Conservation (phyloP, 2,113 vertebrate genomes). For the Rutilus rutilus region DNA sequence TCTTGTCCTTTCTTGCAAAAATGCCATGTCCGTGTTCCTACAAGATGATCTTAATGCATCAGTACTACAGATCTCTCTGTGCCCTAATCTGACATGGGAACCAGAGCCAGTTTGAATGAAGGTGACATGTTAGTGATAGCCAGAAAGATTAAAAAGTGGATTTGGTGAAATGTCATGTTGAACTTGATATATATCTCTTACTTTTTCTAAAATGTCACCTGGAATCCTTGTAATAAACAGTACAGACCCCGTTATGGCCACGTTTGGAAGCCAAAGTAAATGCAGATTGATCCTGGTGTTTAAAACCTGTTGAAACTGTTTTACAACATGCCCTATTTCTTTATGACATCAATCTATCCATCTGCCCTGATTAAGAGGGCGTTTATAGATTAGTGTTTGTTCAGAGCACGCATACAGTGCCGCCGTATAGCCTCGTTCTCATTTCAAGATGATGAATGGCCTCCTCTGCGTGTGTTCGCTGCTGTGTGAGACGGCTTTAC, state of each 20-base stretch:
- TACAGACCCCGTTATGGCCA: background rate
- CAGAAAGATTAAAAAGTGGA: background rate
- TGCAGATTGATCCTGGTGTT: constrained; percentile 6
- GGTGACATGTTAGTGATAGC: constrained; percentile 3
- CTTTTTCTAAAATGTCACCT: constrained; percentile 4
- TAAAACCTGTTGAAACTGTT: background rate
- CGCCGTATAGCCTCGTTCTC: background rate
- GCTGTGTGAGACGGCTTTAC: constrained; percentile 3
- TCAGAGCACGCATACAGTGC: background rate
- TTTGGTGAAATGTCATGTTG: constrained; percentile 1
- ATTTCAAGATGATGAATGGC: constrained; percentile 31
- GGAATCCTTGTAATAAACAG: background rate
- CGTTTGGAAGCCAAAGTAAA: background rate
- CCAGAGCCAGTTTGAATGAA: constrained; percentile 10
- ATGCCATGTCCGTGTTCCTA: background rate
- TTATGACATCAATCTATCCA: constrained; percentile 26
- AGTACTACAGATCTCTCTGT: background rate
- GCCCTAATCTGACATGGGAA: background rate
- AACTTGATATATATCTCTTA: background rate
- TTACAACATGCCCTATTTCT: constrained; percentile 20
- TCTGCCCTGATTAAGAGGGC: constrained; percentile 14
- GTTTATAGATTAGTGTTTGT: constrained; percentile 39
- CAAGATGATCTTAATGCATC: background rate
- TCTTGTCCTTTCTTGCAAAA: background rate
- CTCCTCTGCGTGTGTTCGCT: background rate